Evolutionary conservation across 2,888 invertebrate genomes (phyloP).

Genomic region (Acanthacorydalis orientalis): DNA sequence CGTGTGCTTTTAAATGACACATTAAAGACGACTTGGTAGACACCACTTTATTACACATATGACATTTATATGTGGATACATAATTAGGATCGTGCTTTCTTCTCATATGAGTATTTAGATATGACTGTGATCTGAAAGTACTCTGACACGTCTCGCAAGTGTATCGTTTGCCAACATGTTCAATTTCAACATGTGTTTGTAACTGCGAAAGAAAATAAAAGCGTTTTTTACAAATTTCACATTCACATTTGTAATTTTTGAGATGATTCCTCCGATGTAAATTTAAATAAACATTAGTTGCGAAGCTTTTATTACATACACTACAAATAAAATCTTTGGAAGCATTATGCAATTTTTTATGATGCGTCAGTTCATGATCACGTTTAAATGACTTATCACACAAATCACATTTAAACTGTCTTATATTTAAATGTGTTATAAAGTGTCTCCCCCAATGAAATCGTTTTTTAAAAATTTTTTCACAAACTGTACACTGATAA

Average conservation of each 20-base stretch:
- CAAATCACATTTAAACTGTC: conserved; percentile 1
- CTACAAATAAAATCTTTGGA: conserved; percentile 6
- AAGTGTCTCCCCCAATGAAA: conserved; percentile 1
- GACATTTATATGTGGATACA: conserved; percentile 1
- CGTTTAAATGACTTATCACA: conserved; percentile 3
- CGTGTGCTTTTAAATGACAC: conserved; percentile 8
- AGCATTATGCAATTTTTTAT: conserved; percentile 5
- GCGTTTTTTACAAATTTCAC: neutral
- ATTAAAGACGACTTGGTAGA: conserved; percentile 7
- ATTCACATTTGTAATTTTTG: neutral
- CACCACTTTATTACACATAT: conserved; percentile 7
- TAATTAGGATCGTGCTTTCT: conserved; percentile 6
- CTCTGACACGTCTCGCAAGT: conserved; percentile 16
- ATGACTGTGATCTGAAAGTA: conserved; percentile 25
- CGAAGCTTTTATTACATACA: conserved; percentile 7
- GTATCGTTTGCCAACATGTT: conserved; percentile 34
- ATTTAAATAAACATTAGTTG: conserved; percentile 27
- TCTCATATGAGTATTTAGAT: conserved; percentile 24
- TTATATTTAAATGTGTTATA: conserved; percentile 1
- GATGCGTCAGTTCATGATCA: conserved; percentile 5
- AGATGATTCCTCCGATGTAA: conserved; percentile 8
- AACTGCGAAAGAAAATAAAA: conserved; percentile 29
- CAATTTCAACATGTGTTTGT: conserved; percentile 38
- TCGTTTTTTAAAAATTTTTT: conserved; percentile 1
- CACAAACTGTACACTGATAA: conserved; percentile 3